Percentiles rank a stretch among this genome's conserved stretches.
phyloP scores from a whole-genome alignment of 2,113 vertebrate species.

The Grallaria varia region DNA sequence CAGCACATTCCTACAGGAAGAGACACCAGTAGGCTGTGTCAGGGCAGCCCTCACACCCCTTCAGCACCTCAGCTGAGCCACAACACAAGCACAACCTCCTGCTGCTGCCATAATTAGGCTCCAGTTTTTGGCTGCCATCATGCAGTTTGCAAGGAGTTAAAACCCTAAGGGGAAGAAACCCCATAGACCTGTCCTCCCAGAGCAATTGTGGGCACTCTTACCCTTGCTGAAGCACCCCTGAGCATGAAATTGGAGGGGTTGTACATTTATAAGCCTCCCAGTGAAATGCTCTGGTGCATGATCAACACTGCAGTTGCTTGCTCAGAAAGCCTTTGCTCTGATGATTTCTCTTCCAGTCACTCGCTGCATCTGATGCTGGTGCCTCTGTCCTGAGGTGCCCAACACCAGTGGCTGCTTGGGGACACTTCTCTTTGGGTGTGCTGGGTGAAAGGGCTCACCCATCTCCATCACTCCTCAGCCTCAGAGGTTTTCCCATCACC shows the following conservation, averaged over 20 bases:
- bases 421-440: neutral
- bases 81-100: neutral
- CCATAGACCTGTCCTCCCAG: neutral
- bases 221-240: neutral
- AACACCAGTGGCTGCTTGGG: fast-evolving
- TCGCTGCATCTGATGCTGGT: fast-evolving
- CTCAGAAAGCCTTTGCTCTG: neutral
- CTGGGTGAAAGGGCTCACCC: neutral
- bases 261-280: neutral
- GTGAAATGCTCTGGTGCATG: neutral
- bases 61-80: neutral
- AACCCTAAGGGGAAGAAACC: neutral
- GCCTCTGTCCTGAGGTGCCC: neutral
- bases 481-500: neutral
- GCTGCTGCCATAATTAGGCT: neutral
- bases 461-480: neutral
- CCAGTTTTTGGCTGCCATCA: neutral
- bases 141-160: neutral
- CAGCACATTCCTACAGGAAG: neutral
- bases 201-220: neutral
- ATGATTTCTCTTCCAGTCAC: neutral
- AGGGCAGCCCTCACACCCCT: neutral
- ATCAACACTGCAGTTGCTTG: neutral
- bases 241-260: neutral
- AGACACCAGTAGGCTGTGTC: neutral